phyloP scores from a whole-genome alignment of 2,888 invertebrate species.

The Lepidochrysops patricia region DNA sequence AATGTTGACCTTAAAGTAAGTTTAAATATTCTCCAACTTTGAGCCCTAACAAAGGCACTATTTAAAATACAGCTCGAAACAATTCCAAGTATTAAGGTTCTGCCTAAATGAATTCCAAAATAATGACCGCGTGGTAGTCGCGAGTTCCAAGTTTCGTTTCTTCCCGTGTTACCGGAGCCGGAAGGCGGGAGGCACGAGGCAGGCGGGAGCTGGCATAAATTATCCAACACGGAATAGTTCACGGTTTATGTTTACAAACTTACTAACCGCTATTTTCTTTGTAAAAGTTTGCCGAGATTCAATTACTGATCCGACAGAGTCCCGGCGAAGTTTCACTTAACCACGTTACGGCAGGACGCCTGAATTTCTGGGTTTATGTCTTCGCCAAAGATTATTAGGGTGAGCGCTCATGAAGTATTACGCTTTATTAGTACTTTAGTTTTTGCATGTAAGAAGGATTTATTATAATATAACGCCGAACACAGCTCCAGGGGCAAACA shows the following conservation, averaged over 20 bases:
- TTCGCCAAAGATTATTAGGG: constrained; percentile 9
- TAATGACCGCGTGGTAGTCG: constrained; percentile 5
- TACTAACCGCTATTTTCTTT: constrained; percentile 23
- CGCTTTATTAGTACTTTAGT: background rate
- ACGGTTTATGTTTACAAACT: constrained; percentile 25
- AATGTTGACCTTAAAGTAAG: background rate
- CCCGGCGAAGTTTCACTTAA: constrained; percentile 7
- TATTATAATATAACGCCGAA: too few relatives aligned
- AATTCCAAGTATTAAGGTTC: constrained; percentile 1
- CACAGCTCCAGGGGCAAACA: background rate
- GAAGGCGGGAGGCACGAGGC: too few relatives aligned
- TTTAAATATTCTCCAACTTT: background rate
- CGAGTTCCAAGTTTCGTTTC: constrained; percentile 21
- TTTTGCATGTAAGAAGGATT: background rate
- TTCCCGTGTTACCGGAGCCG: constrained; percentile 22
- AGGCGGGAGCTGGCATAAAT: constrained; percentile 26
- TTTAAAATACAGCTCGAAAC: background rate
- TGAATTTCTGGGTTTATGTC: constrained; percentile 9
- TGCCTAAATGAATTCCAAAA: constrained; percentile 6
- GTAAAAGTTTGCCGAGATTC: constrained; percentile 28
- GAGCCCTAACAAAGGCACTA: background rate
- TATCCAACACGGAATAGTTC: constrained; percentile 29
- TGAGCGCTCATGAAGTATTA: background rate
- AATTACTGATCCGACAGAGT: constrained; percentile 21
- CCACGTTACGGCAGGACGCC: constrained; percentile 6